A percentile compares a stretch with the other conserved stretches of the same genome.
phyloP scores from a whole-genome alignment of 2,888 invertebrate species.

The Ametastegia equiseti region DNA sequence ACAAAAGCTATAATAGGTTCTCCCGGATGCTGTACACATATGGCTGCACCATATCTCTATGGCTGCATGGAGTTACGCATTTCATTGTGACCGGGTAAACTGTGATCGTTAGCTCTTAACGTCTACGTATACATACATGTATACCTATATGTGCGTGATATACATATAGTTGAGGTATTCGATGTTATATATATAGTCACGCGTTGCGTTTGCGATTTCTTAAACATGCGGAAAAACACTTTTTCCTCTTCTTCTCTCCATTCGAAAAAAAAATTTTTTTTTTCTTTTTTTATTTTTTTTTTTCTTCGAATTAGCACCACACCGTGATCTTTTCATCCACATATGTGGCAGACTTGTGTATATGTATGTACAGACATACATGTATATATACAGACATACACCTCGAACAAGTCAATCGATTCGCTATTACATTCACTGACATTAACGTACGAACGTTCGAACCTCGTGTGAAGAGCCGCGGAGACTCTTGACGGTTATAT shows the following conservation, averaged over 20 bases:
- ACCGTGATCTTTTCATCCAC: background rate
- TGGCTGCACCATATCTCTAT: slow-evolving; percentile 9
- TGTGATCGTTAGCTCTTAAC: background rate
- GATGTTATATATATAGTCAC: too few relatives aligned
- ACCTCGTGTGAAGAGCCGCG: background rate
- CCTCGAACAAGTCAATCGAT: slow-evolving; percentile 1
- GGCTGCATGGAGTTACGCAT: slow-evolving; percentile 5
- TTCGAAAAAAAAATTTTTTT: too few relatives aligned
- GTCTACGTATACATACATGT: background rate
- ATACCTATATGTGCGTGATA: background rate
- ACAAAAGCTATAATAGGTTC: background rate
- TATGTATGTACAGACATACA: background rate
- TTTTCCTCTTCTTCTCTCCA: background rate
- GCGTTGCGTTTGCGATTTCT: background rate
- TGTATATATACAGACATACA: background rate
- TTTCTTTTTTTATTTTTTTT: background rate
- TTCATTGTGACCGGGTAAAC: background rate
- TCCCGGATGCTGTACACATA: background rate
- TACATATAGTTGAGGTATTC: background rate
- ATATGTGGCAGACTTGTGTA: too few relatives aligned
- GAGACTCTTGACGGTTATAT: slow-evolving; percentile 16
- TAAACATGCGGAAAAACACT: background rate
- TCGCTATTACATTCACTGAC: background rate
- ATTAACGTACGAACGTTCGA: background rate
- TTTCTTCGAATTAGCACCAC: background rate